These are phyloP conservation scores for Cynocephalus volans DNA, from an alignment of 2,113 vertebrate genomes.

Conservation along the genomic window DNA sequence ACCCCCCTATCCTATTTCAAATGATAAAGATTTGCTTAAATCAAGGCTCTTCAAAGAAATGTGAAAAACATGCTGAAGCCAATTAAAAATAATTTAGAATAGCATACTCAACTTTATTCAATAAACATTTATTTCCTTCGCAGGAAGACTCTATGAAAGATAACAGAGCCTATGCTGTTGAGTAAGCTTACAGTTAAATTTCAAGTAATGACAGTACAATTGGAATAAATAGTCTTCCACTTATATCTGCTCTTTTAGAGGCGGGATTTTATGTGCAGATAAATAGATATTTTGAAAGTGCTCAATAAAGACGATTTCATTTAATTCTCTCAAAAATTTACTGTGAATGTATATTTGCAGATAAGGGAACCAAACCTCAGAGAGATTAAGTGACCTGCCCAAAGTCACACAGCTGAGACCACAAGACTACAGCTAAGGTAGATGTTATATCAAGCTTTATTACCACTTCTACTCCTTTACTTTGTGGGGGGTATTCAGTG, in stretches of 20 bases:
- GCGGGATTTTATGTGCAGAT: slow-evolving; percentile 2
- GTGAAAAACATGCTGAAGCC: slow-evolving; percentile 9
- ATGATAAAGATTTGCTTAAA: slow-evolving; percentile 57
- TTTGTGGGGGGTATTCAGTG: slow-evolving; percentile 81
- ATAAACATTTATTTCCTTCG: background rate
- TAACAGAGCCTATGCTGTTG: background rate
- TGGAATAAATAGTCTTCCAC: background rate
- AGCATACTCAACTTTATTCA: background rate
- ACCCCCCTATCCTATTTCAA: background rate
- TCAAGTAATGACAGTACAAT: background rate
- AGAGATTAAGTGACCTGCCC: background rate
- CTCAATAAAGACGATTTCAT: slow-evolving; percentile 52
- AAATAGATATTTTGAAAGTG: background rate
- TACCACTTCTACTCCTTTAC: background rate
- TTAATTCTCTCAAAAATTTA: slow-evolving; percentile 63
- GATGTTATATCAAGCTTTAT: slow-evolving; percentile 46
- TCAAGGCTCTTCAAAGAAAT: slow-evolving; percentile 57
- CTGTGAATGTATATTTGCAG: background rate
- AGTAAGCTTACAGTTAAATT: background rate
- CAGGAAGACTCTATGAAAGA: background rate
- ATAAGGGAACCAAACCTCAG: slow-evolving; percentile 15
- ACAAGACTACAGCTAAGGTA: background rate
- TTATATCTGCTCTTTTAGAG: background rate
- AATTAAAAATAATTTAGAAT: slow-evolving; percentile 44
- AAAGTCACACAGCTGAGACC: slow-evolving; percentile 9